phyloP scores from a whole-genome alignment of 2,113 vertebrate genomes.

The Scopus umbretta region DNA sequence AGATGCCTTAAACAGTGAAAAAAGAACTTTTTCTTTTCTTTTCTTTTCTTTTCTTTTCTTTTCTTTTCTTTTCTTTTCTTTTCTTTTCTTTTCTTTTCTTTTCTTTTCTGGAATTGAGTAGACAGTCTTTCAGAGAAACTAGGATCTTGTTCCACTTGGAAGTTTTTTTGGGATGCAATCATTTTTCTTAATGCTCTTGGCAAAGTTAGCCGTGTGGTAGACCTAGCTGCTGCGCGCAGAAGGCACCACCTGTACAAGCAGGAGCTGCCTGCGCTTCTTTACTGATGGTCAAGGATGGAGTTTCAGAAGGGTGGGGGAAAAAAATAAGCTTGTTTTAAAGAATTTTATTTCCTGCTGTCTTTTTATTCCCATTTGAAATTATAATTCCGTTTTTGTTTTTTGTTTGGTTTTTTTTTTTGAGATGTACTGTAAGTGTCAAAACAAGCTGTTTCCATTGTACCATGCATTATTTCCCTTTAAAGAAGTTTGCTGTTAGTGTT shows the following conservation, averaged over 20 bases:
- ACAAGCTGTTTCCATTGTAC: constrained; percentile 75
- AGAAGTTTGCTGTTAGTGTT: constrained; percentile 75
- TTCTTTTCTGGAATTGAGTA: constrained; percentile 72
- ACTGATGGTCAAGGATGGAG: constrained; percentile 59
- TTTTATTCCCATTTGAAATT: constrained; percentile 31
- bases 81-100: not conserved
- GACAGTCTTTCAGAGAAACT: constrained; percentile 67
- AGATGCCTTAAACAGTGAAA: constrained; percentile 82
- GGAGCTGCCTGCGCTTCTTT: constrained; percentile 54
- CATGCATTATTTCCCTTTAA: constrained; percentile 69
- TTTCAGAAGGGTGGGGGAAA: constrained; percentile 38
- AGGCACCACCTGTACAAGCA: constrained; percentile 59
- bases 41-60: not conserved
- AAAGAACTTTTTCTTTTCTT: not conserved
- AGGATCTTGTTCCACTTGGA: constrained; percentile 61
- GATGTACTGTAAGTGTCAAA: constrained; percentile 78
- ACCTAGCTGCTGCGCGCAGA: constrained; percentile 62
- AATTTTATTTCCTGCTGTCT: constrained; percentile 41
- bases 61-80: not conserved
- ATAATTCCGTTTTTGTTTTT: constrained; percentile 8
- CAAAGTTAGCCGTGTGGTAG: constrained; percentile 57
- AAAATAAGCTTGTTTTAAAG: constrained; percentile 4
- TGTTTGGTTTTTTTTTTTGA: constrained; percentile 20
- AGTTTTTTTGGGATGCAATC: constrained; percentile 52
- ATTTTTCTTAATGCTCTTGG: constrained; percentile 52